Conservation (phyloP, 92 coral and sea anemone genomes). For the Virgularia gustaviana region DNA sequence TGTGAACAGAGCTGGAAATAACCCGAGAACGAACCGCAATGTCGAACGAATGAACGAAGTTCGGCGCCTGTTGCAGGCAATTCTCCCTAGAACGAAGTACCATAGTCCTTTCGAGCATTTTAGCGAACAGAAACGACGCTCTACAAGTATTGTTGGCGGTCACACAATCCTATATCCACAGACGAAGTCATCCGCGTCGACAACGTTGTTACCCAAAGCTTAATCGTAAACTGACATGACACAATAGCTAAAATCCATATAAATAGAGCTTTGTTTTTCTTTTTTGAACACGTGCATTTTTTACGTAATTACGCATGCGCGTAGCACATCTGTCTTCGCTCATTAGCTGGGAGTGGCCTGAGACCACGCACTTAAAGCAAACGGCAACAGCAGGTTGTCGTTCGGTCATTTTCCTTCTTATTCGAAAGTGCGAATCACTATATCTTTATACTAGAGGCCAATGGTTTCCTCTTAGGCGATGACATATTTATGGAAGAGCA, state of each 20-base stretch:
- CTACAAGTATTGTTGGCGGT: neutral
- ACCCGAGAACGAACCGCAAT: slow-evolving; percentile 19
- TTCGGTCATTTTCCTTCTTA: slow-evolving; percentile 42
- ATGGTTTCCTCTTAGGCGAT: neutral
- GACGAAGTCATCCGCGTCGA: slow-evolving; percentile 6
- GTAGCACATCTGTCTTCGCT: slow-evolving; percentile 42
- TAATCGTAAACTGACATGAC: slow-evolving; percentile 46
- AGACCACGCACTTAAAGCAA: slow-evolving; percentile 37
- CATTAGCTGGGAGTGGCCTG: slow-evolving; percentile 46
- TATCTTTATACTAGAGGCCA: neutral
- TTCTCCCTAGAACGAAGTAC: slow-evolving; percentile 21
- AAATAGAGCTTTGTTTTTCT: slow-evolving; percentile 99
- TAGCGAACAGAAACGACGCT: neutral
- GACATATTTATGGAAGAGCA: neutral
- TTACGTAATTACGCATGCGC: slow-evolving; percentile 97
- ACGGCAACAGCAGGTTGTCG: slow-evolving; percentile 41
- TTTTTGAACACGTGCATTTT: slow-evolving; percentile 99
- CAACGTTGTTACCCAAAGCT: slow-evolving; percentile 23
- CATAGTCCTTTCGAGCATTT: slow-evolving; percentile 25
- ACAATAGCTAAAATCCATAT: slow-evolving; percentile 68
- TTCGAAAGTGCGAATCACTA: neutral
- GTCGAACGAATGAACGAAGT: slow-evolving; percentile 26
- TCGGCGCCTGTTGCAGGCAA: slow-evolving; percentile 22
- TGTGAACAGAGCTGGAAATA: slow-evolving; percentile 14
- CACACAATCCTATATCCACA: neutral